Percentiles rank a stretch among this genome's conserved stretches.
phyloP scores from a whole-genome alignment of 1,140 invertebrate species.

The Leptopilina boulardi region DNA sequence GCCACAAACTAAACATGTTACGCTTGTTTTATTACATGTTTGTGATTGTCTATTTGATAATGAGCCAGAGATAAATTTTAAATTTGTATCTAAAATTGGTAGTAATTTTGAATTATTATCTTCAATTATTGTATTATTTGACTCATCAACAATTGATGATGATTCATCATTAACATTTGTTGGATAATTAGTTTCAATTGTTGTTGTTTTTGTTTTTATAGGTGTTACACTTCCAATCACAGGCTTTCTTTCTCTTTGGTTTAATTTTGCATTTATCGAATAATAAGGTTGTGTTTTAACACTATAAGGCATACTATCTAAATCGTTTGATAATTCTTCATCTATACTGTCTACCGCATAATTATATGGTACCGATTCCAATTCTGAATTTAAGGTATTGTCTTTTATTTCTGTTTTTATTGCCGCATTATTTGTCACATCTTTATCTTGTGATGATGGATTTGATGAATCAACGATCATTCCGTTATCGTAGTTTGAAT shows the following conservation, averaged over 20 bases:
- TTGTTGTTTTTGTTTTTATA: too few species aligned
- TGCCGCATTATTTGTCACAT: conserved; percentile 51
- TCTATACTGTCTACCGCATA: conserved; percentile 50
- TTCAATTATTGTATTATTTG: conserved; percentile 51
- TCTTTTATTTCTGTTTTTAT: conserved; percentile 62
- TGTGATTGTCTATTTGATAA: conserved; percentile 58
- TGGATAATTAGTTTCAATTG: conserved; percentile 38
- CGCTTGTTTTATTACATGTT: conserved; percentile 76
- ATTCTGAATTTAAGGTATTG: conserved; percentile 41
- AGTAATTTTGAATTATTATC: conserved; percentile 65
- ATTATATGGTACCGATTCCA: conserved; percentile 50
- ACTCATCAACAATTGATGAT: conserved; percentile 50
- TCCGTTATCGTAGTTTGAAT: conserved; percentile 67
- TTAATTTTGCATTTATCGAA: conserved; percentile 73
- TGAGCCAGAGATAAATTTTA: conserved; percentile 64
- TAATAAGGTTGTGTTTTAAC: conserved; percentile 74
- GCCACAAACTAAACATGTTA: conserved; percentile 90
- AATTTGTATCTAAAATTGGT: conserved; percentile 66
- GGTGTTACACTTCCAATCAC: conserved; percentile 40
- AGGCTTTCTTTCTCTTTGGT: conserved; percentile 67
- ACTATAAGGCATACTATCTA: conserved; percentile 68
- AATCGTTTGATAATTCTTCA: conserved; percentile 61
- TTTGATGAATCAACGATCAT: conserved; percentile 59
- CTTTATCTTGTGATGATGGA: conserved; percentile 57
- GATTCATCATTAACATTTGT: conserved; percentile 35